Conservation (phyloP, 2,797 vertebrate genomes). For the Gymnocypris eckloni region DNA sequence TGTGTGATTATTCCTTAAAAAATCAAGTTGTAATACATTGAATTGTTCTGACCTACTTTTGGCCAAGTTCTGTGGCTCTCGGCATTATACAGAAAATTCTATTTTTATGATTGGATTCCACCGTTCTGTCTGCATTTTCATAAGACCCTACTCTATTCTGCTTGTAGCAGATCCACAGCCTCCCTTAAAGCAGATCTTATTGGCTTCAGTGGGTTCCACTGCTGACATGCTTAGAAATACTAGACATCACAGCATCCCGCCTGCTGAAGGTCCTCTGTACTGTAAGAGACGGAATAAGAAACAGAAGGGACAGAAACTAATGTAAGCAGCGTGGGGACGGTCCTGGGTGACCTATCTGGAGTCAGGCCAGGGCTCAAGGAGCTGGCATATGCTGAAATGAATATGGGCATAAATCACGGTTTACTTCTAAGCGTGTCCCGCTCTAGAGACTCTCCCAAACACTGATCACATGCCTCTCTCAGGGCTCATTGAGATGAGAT, state of each 20-base stretch:
- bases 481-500: neutral
- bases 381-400: conserved; percentile 48
- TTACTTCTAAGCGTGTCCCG: conserved; percentile 2
- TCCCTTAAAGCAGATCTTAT: neutral
- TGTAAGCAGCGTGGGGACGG: neutral
- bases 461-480: neutral
- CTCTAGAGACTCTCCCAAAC: neutral
- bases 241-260: neutral
- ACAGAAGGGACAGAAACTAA: neutral
- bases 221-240: neutral
- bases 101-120: neutral
- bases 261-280: neutral
- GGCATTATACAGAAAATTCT: neutral
- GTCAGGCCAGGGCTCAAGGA: conserved; percentile 37
- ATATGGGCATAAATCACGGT: conserved; percentile 36
- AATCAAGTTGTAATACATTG: too few species aligned
- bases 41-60: neutral
- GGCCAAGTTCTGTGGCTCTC: neutral
- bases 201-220: neutral
- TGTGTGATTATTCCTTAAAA: neutral
- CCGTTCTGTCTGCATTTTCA: neutral
- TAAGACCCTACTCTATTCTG: too few species aligned
- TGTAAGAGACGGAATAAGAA: neutral
- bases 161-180: neutral
- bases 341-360: conserved; percentile 27